Base-by-base conservation (phyloP, 53 echinoderm and acorn worm species). In the Patiria pectinifera region DNA sequence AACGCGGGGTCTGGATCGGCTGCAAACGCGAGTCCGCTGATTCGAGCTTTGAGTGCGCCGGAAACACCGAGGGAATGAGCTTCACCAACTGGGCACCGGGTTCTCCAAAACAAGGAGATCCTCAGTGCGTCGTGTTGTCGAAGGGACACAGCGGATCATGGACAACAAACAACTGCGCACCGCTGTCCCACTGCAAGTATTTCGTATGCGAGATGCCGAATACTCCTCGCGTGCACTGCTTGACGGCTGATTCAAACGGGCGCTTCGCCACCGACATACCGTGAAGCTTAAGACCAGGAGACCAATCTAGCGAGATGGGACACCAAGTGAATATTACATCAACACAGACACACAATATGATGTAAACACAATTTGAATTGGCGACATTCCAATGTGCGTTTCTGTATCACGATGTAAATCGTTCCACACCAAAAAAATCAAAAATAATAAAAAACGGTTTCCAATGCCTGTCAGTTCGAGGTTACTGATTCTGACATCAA, bases 231-330 rank as follows among this genome's bases (percentile, higher is more conserved):
- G 35, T 35, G 35, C 46, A 86, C 47, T 86, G 86, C 71, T 43
- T 86, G 71, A 86, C 72, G 70, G 86, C 86, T n/a, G 71, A 86
- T 45, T 48, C 70, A 2, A 47, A 71, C 71, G 86, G 86, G 18
- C 86, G 72, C 86, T 86, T 86, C 86, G 80, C 4, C 45, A 80
- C 10, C 45, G 80, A 47, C 80, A 45, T 80, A 13, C 77, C 77
- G 23, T 71, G 23, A 23, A 71, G 16, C 1, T 15, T 10, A 8
- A 5, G 49, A 49, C n/a, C n/a, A n/a, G 53, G 8, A 53, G 78
- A 78, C 35, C 19, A 15, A 71, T 35, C 35, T 35, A 35, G 35
- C 35, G 35, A 35, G 35, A 35, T 35, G 35, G 35, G 35, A 35
- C 35, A 35, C 35, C 35, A 35, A 35, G 35, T 35, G 35, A 35